Evolutionary conservation across 2,113 vertebrate genomes (phyloP).

Genomic region (Malurus elegans): DNA sequence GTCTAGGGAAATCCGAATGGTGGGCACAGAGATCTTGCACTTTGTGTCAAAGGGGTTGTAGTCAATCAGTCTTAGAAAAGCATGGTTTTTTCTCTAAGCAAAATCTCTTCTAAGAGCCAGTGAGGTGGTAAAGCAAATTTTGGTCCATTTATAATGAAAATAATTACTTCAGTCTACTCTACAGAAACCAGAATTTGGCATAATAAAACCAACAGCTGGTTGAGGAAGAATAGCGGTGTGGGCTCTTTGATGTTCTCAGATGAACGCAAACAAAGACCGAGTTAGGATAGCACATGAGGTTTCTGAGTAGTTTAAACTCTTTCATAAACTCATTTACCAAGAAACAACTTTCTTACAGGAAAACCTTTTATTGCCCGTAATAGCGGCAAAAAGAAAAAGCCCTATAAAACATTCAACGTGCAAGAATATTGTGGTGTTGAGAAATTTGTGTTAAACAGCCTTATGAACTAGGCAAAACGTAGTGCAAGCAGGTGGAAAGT

Average conservation of each 20-base stretch:
- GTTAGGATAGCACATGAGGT: not conserved
- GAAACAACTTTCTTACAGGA: not conserved
- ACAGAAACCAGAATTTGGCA: not conserved
- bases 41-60: not conserved
- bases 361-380: not conserved
- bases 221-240: not conserved
- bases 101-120: not conserved
- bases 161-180: not conserved
- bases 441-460: not conserved
- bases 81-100: not conserved
- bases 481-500: not conserved
- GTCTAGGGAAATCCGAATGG: not conserved
- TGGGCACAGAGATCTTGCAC: not conserved
- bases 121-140: not conserved
- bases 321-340: not conserved
- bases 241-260: not conserved
- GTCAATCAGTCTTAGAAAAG: not conserved
- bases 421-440: not conserved
- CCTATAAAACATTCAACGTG: not conserved
- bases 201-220: conserved; percentile 2
- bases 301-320: not conserved
- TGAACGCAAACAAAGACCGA: not conserved
- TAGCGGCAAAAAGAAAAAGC: not conserved
- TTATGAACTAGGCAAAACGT: not conserved
- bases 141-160: not conserved